Conservation (phyloP, 2,113 vertebrate genomes). For the Plestiodon gilberti region DNA sequence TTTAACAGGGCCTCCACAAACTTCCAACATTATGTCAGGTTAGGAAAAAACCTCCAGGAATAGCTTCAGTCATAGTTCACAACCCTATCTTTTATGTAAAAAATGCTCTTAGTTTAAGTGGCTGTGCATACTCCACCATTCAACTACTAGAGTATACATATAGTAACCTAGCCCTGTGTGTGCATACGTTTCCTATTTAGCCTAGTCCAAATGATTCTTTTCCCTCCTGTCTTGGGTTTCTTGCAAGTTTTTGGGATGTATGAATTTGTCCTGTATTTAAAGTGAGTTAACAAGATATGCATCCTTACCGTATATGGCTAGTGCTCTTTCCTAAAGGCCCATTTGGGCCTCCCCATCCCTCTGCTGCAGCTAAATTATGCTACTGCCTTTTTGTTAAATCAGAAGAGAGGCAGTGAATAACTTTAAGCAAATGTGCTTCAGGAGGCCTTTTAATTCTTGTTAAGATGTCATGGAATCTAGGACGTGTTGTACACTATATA, state of each 20-base stretch:
- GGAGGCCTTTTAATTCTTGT: slow-evolving; percentile 29
- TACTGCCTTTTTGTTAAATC: neutral
- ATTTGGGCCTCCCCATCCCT: neutral
- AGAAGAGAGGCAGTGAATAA: neutral
- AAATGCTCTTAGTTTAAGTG: neutral
- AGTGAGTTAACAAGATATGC: neutral
- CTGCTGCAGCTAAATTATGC: fast-evolving
- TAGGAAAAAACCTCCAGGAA: too few species aligned
- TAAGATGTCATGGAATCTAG: slow-evolving; percentile 56
- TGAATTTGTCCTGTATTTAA: neutral
- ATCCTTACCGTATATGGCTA: neutral
- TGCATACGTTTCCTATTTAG: neutral
- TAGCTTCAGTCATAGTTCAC: too few species aligned
- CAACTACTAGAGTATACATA: too few species aligned
- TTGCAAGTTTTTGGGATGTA: neutral
- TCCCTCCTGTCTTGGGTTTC: neutral
- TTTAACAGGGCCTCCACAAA: too few species aligned
- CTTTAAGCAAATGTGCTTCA: slow-evolving; percentile 37
- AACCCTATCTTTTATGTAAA: too few species aligned
- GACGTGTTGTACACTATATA: slow-evolving; percentile 10
- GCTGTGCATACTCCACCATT: neutral
- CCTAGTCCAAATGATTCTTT: neutral
- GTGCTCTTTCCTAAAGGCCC: neutral
- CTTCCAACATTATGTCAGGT: too few species aligned
- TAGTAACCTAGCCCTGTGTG: neutral